Evolutionary conservation across 2,797 vertebrate species (phyloP).

Genomic region (Pagetopsis macropterus): DNA sequence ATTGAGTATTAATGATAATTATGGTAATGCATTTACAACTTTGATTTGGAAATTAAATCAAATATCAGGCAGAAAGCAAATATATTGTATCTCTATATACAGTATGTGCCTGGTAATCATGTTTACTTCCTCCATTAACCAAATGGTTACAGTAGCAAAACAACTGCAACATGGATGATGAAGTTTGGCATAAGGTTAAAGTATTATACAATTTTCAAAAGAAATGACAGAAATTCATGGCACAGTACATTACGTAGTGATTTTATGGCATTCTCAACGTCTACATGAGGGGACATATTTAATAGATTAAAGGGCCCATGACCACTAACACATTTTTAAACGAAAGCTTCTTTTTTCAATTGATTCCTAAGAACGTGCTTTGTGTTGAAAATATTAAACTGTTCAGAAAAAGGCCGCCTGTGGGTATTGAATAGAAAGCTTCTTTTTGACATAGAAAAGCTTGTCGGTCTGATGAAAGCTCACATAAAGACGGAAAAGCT

Average conservation of each 20-base stretch:
- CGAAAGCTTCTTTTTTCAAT: too few species aligned
- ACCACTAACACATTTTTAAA: too few species aligned
- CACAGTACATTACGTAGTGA: neutral
- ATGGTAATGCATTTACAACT: conserved; percentile 49
- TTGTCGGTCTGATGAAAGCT: too few species aligned
- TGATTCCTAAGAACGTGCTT: too few species aligned
- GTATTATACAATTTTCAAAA: neutral
- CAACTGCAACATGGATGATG: neutral
- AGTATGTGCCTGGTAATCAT: conserved; percentile 27
- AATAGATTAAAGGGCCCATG: too few species aligned
- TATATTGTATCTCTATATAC: conserved; percentile 14
- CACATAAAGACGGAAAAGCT: too few species aligned
- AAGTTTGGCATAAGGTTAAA: neutral
- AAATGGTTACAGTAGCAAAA: conserved; percentile 3
- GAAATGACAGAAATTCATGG: neutral
- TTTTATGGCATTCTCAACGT: neutral
- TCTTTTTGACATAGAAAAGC: too few species aligned
- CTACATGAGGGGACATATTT: neutral
- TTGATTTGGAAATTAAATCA: conserved; percentile 62
- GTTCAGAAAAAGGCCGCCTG: too few species aligned
- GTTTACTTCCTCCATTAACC: conserved; percentile 14
- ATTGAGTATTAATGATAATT: conserved; percentile 31
- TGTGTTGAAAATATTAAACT: too few species aligned
- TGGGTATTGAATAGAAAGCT: too few species aligned
- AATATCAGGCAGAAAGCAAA: conserved; percentile 45